Percentiles rank a stretch among this genome's conserved stretches.
Conservation (phyloP, 2,113 vertebrate genomes). For the Pogonocichla stellata region DNA sequence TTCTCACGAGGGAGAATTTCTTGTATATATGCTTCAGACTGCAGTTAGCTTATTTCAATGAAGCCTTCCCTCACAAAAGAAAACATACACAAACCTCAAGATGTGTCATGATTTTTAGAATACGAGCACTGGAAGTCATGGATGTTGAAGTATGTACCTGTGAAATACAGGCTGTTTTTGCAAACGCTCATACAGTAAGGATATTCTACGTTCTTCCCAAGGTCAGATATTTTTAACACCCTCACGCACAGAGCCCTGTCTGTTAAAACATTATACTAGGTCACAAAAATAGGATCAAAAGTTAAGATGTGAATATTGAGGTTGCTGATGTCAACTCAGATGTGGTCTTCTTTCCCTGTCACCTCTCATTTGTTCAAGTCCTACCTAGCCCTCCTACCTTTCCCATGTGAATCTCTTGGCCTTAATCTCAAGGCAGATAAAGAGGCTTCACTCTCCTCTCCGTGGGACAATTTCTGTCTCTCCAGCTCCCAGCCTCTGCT, state of each 20-base stretch:
- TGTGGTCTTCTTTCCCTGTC: not conserved
- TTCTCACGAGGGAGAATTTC: not conserved
- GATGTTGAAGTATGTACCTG: not conserved
- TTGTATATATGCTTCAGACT: not conserved
- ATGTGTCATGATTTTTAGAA: not conserved
- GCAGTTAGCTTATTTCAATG: not conserved
- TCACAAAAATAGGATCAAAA: slow-evolving; percentile 22
- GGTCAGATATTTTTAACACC: slow-evolving; percentile 46
- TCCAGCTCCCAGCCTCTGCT: not conserved
- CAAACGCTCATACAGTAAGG: not conserved
- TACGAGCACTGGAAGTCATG: not conserved
- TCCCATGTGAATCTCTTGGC: not conserved
- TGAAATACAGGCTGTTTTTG: not conserved
- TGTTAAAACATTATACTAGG: not conserved
- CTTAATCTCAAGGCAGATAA: not conserved
- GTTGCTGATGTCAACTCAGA: not conserved
- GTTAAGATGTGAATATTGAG: slow-evolving; percentile 23
- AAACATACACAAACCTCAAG: not conserved
- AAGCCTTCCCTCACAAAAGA: not conserved
- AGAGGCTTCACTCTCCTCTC: not conserved
- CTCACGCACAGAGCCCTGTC: not conserved
- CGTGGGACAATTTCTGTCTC: not conserved
- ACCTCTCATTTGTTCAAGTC: not conserved
- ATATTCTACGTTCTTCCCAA: not conserved
- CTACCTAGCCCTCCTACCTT: not conserved